Conservation (phyloP, 2,113 vertebrate genomes). For the Sminthopsis crassicaudata region DNA sequence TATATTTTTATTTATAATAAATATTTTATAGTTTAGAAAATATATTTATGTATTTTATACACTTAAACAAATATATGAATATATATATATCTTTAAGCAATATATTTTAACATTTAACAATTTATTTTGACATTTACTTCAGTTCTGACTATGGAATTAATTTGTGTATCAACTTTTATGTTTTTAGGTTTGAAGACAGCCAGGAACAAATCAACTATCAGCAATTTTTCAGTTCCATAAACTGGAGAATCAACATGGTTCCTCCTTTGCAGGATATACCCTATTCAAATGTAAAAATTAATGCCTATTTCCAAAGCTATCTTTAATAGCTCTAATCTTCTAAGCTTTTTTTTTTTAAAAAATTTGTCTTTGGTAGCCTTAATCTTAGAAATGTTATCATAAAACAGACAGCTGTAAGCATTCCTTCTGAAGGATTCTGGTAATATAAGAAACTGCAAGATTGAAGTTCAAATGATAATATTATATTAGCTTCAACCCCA, state of each 20-base stretch:
- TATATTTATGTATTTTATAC: no score
- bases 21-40: no score
- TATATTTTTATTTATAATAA: neutral
- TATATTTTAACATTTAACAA: constrained; percentile 52
- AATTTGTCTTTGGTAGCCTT: constrained; percentile 16
- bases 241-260: constrained; percentile 88
- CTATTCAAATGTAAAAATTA: constrained; percentile 85
- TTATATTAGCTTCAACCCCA: constrained; percentile 7
- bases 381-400: constrained; percentile 56
- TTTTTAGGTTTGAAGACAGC: constrained; percentile 84
- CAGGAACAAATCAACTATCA: constrained; percentile 88
- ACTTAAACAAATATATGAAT: no score
- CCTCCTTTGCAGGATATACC: constrained; percentile 61
- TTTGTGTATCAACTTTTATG: constrained; percentile 56
- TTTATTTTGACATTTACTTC: constrained; percentile 55
- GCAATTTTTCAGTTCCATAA: constrained; percentile 86
- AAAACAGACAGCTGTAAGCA: constrained; percentile 73
- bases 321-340: neutral
- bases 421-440: constrained; percentile 64
- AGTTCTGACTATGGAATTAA: constrained; percentile 62
- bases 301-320: constrained; percentile 49
- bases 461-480: constrained; percentile 43
- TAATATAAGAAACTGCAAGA: constrained; percentile 55
- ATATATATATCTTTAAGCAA: neutral
- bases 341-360: constrained; percentile 10